Evolutionary conservation across 2,113 vertebrate species (phyloP).

Genomic region (Pollimyrus isidori): DNA sequence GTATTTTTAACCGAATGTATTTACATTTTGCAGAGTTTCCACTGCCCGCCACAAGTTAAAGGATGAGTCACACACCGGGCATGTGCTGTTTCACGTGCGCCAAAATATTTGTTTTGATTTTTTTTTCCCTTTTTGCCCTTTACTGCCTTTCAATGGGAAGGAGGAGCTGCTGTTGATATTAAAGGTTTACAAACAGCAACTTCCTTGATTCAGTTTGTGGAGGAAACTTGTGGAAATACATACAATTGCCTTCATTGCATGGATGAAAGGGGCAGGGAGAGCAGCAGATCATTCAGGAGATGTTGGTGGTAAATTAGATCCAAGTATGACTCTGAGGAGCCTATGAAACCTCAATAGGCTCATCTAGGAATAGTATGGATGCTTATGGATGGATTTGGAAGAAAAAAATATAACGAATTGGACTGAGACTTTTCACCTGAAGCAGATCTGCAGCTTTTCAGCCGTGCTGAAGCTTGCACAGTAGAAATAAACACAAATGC

Average conservation of each 20-base stretch:
- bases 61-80: constrained; percentile 55
- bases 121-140: constrained; percentile 19
- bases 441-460: neutral
- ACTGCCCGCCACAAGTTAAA: constrained; percentile 55
- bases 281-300: neutral
- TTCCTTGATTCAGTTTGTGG: constrained; percentile 56
- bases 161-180: constrained; percentile 46
- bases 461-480: neutral
- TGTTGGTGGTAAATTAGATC: neutral
- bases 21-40: constrained; percentile 70
- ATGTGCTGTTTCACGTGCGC: constrained; percentile 38
- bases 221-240: constrained; percentile 47
- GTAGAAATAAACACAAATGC: neutral
- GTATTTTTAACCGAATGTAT: constrained; percentile 71
- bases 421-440: neutral
- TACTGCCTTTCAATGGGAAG: constrained; percentile 25
- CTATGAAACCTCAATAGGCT: neutral
- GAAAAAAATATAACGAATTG: neutral
- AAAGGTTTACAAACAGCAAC: constrained; percentile 61
- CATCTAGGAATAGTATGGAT: neutral
- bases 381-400: neutral
- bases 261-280: constrained; percentile 15
- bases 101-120: constrained; percentile 43
- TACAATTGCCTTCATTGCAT: constrained; percentile 27
- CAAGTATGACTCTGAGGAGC: neutral